These are phyloP conservation scores for Ciconia nigra DNA, from an alignment of 2,797 vertebrate species.

Conservation along the genomic window DNA sequence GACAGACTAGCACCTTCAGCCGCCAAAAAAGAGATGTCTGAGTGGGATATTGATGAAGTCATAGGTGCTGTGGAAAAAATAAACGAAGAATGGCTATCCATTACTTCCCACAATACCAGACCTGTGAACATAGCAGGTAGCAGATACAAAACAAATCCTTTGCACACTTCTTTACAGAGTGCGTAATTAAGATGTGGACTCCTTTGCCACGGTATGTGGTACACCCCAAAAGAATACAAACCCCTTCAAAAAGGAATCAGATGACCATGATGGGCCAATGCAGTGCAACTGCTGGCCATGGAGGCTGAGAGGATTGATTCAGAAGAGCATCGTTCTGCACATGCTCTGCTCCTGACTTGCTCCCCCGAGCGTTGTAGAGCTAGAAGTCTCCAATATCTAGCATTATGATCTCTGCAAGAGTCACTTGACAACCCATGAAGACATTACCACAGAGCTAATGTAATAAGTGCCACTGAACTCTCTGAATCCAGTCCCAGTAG, in stretches of 20 bases:
- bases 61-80: background rate
- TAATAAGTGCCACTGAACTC: background rate
- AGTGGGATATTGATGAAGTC: background rate
- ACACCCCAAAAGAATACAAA: background rate
- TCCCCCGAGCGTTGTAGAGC: accelerated
- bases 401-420: background rate
- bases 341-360: background rate
- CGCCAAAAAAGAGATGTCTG: background rate
- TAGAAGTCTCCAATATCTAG: background rate
- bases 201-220: background rate
- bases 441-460: background rate
- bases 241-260: background rate
- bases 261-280: background rate
- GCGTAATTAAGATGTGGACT: background rate
- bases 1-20: background rate
- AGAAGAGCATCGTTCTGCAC: background rate
- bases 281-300: background rate
- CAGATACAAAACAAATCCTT: background rate
- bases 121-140: background rate
- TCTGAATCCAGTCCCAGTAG: background rate
- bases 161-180: background rate
- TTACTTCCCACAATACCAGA: background rate
- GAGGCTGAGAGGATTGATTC: background rate
- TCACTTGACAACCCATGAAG: background rate
- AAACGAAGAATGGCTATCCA: background rate